Evolutionary conservation across 2,888 invertebrate species (phyloP), one percentile per base, ranked within the genome.

Genomic region (Xylocampa areola): DNA sequence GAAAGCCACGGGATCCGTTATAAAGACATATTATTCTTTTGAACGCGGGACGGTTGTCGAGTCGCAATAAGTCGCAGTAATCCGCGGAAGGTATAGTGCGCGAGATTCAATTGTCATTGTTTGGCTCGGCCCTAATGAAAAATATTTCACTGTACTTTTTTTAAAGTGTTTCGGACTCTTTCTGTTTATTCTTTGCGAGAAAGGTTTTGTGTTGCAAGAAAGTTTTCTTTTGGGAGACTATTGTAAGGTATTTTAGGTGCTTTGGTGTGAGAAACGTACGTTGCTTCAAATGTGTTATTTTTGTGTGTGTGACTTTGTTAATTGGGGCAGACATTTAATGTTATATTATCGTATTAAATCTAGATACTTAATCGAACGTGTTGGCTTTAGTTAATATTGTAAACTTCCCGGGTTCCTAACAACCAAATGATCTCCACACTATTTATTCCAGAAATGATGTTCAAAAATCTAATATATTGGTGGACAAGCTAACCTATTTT

Each of bases 1-100:
- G 88, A 91, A 92, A 67, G 71, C 67, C 70, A 52, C 71, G 65
- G 70, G 65, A 67, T 58, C 67, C 58, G 70, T 67, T 92, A 93
- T 93, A 93, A 92, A 93, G 93, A 93, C 91, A 90, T 92, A 93
- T 93, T 92, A 92, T 92, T 93, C 93, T 92, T 93, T 91, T 90
- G 92, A 92, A 84, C 82, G 82, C 84, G 85, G 80, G 85, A 89
- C 84, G 90, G 85, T 86, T 88, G 90, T 87, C 83, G 82, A 68
- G 80, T 80, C 85, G 88, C 87, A 87, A 89, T 89, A 89, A 89
- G 88, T 87, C 85, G 80, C 80, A 82, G 87, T 92, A 92, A 93
- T 92, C 92, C 89, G 76, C 67, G 83, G 81, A 88, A 92, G 92
- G 92, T 92, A 86, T 80, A 73, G 76, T 76, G 75, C 67, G 73